Percentiles rank a stretch among this genome's conserved stretches.
Conservation (phyloP, 2,888 invertebrate genomes). For the Euproctis similis region DNA sequence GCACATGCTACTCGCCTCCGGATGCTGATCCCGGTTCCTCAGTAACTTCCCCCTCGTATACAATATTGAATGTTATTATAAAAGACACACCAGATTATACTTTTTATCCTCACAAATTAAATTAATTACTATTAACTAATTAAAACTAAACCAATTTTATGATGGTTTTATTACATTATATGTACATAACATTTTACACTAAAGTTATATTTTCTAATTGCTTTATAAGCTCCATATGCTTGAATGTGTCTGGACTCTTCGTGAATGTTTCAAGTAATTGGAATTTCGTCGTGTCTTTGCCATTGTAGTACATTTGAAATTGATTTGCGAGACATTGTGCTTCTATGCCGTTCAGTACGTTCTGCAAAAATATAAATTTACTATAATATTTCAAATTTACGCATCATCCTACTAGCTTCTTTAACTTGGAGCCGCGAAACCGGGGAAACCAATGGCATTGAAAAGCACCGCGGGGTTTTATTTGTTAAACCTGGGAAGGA, state of each 20-base stretch:
- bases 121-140: constrained; percentile 16
- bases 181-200: constrained; percentile 13
- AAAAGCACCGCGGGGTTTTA: no score
- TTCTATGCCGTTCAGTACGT: constrained; percentile 83
- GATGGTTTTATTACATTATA: background rate
- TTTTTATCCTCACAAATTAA: constrained; percentile 54
- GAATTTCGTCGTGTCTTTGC: constrained; percentile 77
- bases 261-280: constrained; percentile 82
- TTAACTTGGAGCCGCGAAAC: no score
- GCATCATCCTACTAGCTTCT: no score
- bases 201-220: constrained; percentile 82
- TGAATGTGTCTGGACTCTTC: constrained; percentile 82
- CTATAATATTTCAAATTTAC: no score
- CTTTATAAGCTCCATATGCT: constrained; percentile 86
- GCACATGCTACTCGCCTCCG: no score
- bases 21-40: constrained; percentile 8
- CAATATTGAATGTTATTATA: constrained; percentile 8
- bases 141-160: no score
- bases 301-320: constrained; percentile 87
- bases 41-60: background rate
- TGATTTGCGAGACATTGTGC: constrained; percentile 92
- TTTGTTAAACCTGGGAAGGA: no score
- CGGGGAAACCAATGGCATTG: no score
- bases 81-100: constrained; percentile 49
- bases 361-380: no score